Conservation (phyloP, 1,140 invertebrate species). For the Diprion similis region DNA sequence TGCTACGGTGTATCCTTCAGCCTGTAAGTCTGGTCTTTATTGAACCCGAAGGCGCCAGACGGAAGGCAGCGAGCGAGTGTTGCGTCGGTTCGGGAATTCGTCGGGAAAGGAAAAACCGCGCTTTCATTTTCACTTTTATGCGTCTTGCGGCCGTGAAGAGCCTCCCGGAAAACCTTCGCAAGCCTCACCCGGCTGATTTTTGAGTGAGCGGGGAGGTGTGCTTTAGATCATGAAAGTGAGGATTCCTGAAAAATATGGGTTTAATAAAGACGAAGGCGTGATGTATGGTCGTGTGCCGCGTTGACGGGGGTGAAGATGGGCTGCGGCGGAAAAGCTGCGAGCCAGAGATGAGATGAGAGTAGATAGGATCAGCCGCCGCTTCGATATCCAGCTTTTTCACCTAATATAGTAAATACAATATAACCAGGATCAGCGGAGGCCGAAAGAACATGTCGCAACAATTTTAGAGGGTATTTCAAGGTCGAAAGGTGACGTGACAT, state of each 20-base stretch:
- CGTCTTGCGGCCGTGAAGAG: background rate
- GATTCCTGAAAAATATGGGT: slow-evolving; percentile 58
- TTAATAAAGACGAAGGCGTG: slow-evolving; percentile 59
- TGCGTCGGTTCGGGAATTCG: background rate
- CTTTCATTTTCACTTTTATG: slow-evolving; percentile 1
- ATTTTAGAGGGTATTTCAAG: no score
- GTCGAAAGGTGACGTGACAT: no score
- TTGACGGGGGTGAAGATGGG: slow-evolving; percentile 1
- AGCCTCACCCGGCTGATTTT: slow-evolving; percentile 36
- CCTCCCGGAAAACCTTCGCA: background rate
- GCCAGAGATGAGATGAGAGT: background rate
- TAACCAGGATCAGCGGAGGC: background rate
- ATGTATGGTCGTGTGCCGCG: slow-evolving; percentile 49
- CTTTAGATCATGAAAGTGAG: slow-evolving; percentile 36
- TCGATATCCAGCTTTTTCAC: background rate
- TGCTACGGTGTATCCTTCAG: background rate
- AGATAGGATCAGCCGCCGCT: background rate
- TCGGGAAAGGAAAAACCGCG: background rate
- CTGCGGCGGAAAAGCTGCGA: background rate
- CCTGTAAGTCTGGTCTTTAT: background rate
- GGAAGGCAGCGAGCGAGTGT: background rate
- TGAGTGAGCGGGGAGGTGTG: slow-evolving; percentile 29
- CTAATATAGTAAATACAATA: background rate
- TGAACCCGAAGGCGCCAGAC: background rate
- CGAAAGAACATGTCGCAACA: no score